Base-by-base conservation (phyloP, 2,888 invertebrate genomes). In the Nycteola revayana region DNA sequence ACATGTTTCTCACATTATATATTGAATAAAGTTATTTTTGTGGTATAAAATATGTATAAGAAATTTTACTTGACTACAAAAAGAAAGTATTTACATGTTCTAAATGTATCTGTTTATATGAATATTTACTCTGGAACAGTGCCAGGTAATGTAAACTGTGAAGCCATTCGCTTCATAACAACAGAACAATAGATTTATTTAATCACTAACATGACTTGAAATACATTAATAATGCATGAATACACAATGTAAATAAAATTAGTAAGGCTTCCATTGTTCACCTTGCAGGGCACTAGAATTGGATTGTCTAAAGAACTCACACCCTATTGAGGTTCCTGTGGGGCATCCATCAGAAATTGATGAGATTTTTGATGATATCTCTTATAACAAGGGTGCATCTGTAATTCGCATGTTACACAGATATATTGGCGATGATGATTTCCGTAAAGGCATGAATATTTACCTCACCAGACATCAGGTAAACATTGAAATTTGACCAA, bases 301-400 rank as follows among this genome's bases (percentile, higher is more conserved):
- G 47, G 98, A 98, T 77, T 94, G 93, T 34, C 85, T 98, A 42
- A 94, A 96, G 65, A 97, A 95, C 74, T 97, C 97, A 23, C 98
- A 99, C 87, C 97, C 99, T 0, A 98, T 99, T 59, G 98, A 98
- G 89, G 97, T 97, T 31, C 95, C 96, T 7, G 98, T 98, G 0
- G 95, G 95, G 0, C 95, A 98, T 84, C 98, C 98, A 0, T 93
- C 94, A 5, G 98, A 98, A 82, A 95, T 98, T 38, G 98, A 98
- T 81, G 98, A 98, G 80, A 98, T 99, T 55, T 99, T 98, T 87
- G 98, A 99, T 87, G 95, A 95, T 60, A 98, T 99, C 61, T 98
- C 98, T 20, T 99, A 98, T 82, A 94, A 95, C 68, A 99, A 99
- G 77, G 98, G 98, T 2, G 97, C 98, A 1, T 96, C 96, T 30